Conservation (phyloP, 2,797 vertebrate species). For the Pteronotus mesoamericanus region DNA sequence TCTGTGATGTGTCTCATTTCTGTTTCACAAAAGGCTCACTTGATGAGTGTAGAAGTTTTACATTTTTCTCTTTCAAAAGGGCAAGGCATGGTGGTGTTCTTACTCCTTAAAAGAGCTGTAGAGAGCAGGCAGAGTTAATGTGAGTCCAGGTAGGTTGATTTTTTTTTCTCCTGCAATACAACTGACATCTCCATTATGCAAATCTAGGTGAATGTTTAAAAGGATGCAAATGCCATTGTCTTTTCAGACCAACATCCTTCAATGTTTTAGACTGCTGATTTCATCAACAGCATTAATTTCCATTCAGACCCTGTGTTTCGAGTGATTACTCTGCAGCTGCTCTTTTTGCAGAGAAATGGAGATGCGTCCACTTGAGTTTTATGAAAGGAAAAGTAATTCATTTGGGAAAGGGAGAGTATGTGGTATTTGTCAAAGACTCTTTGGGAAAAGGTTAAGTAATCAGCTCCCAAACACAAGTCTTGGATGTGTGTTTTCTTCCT, state of each 20-base stretch:
- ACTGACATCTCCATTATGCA: slow-evolving; percentile 65
- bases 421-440: slow-evolving; percentile 39
- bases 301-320: slow-evolving; percentile 21
- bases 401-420: background rate
- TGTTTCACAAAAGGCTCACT: background rate
- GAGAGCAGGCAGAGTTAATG: background rate
- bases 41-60: slow-evolving; percentile 3
- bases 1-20: background rate
- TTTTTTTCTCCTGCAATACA: slow-evolving; percentile 52
- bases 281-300: slow-evolving; percentile 60
- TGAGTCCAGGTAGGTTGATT: slow-evolving; percentile 43
- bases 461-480: slow-evolving; percentile 10
- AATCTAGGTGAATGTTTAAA: slow-evolving; percentile 25
- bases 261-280: slow-evolving; percentile 9
- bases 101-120: background rate
- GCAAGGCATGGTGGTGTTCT: background rate
- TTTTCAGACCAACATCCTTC: slow-evolving; percentile 44
- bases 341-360: slow-evolving; percentile 32
- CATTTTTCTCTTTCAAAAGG: slow-evolving; percentile 50
- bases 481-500: background rate
- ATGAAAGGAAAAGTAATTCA: slow-evolving; percentile 47
- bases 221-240: slow-evolving; percentile 48
- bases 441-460: slow-evolving; percentile 49
- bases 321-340: background rate
- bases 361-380: slow-evolving; percentile 13